Percentiles rank a stretch among this genome's conserved stretches.
These are phyloP conservation scores for Aphelocoma coerulescens DNA, from an alignment of 2,113 vertebrate genomes.

Conservation along the genomic window DNA sequence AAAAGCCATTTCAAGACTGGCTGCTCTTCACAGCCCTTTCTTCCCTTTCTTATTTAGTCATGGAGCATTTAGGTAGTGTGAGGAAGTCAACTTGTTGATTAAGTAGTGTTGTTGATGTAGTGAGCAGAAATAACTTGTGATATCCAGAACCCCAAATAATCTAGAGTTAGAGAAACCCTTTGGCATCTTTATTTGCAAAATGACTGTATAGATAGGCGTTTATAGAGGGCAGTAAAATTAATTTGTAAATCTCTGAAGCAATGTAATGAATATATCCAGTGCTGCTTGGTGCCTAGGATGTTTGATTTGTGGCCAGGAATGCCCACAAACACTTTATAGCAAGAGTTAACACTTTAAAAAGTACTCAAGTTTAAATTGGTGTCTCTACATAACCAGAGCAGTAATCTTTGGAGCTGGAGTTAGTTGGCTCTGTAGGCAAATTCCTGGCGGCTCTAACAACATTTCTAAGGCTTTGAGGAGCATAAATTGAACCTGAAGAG, in stretches of 20 bases:
- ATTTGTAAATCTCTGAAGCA: not conserved
- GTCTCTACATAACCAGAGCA: not conserved
- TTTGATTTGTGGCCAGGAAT: conserved; percentile 39
- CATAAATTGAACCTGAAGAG: conserved; percentile 27
- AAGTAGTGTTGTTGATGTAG: not conserved
- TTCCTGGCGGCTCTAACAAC: conserved; percentile 18
- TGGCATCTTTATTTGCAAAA: not conserved
- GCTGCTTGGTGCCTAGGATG: not conserved
- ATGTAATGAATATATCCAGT: not conserved
- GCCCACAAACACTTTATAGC: conserved; percentile 2
- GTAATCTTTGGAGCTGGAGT: not conserved
- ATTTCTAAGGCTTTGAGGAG: conserved; percentile 20
- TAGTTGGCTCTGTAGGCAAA: not conserved
- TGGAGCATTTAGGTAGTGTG: not conserved
- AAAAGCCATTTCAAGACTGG: not conserved
- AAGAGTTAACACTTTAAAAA: conserved; percentile 20
- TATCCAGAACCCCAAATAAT: not conserved
- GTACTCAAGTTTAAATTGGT: not conserved
- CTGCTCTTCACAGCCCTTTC: not conserved
- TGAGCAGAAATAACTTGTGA: not conserved
- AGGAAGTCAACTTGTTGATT: not conserved
- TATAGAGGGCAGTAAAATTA: not conserved
- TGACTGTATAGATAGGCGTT: accelerated
- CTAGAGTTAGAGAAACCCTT: not conserved
- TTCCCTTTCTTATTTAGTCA: not conserved